Conservation (phyloP, 2,797 vertebrate genomes). For the Jordanella pulchra region DNA sequence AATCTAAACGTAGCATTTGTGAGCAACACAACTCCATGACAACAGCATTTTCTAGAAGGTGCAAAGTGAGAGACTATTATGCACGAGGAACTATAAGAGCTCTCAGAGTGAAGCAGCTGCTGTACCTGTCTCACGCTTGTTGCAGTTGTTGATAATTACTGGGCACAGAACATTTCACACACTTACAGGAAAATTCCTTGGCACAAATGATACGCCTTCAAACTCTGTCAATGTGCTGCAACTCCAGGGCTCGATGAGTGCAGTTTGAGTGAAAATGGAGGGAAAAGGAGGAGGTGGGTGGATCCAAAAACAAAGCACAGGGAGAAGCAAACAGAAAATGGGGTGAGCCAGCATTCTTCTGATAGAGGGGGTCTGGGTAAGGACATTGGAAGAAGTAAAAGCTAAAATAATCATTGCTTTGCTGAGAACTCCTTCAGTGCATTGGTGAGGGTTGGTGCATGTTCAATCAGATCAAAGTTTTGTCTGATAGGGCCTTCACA, state of each 20-base stretch:
- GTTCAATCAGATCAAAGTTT: constrained; percentile 64
- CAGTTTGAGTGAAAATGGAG: constrained; percentile 7
- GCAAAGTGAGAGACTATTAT: constrained; percentile 35
- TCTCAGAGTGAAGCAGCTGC: constrained; percentile 36
- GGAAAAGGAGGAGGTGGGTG: constrained; percentile 12
- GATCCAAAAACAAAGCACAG: constrained; percentile 22
- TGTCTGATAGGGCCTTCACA: constrained; percentile 38
- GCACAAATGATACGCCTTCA: constrained; percentile 40
- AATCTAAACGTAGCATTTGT: constrained; percentile 44
- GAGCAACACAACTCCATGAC: constrained; percentile 31
- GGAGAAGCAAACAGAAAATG: constrained; percentile 20
- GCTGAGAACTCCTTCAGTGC: constrained; percentile 20
- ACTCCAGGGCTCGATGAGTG: constrained; percentile 26
- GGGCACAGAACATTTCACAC: constrained; percentile 43
- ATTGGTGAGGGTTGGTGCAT: constrained; percentile 1
- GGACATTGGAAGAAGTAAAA: constrained; percentile 16
- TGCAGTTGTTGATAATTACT: constrained; percentile 62
- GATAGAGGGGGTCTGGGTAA: neutral
- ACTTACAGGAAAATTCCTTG: constrained; percentile 35
- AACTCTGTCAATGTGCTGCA: constrained; percentile 32
- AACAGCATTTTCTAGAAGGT: constrained; percentile 30
- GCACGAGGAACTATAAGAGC: constrained; percentile 8
- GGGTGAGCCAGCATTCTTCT: constrained; percentile 8
- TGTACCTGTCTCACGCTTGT: constrained; percentile 50
- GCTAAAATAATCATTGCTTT: constrained; percentile 24